These are phyloP conservation scores for Protomyctophum bolini DNA, from an alignment of 2,113 vertebrate species.

Conservation along the genomic window DNA sequence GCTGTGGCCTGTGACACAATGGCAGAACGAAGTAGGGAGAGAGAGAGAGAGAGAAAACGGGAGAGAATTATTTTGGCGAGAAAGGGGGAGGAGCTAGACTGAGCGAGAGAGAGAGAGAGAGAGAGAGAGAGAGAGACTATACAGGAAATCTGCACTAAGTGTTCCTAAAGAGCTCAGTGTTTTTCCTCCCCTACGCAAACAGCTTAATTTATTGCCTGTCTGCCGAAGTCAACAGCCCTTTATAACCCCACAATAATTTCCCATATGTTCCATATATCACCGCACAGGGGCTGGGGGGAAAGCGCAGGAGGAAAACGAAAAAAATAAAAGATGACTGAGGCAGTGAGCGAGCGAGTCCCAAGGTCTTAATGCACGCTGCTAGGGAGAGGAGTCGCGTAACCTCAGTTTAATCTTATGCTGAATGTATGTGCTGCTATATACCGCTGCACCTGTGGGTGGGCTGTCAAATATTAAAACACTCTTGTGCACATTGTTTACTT, in stretches of 20 bases:
- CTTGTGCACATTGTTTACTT: slow-evolving; percentile 71
- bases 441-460: slow-evolving; percentile 66
- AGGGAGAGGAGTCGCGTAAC: slow-evolving; percentile 49
- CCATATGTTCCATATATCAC: slow-evolving; percentile 80
- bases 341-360: slow-evolving; percentile 60
- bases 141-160: slow-evolving; percentile 71
- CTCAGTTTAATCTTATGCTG: slow-evolving; percentile 53
- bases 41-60: slow-evolving; percentile 36
- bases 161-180: slow-evolving; percentile 72
- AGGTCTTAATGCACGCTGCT: slow-evolving; percentile 24
- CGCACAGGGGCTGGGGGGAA: slow-evolving; percentile 54
- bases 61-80: slow-evolving; percentile 39
- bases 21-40: slow-evolving; percentile 31
- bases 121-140: slow-evolving; percentile 36
- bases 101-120: slow-evolving; percentile 30
- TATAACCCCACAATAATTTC: slow-evolving; percentile 79
- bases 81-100: slow-evolving; percentile 42
- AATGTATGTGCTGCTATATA: slow-evolving; percentile 61
- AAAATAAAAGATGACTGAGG: slow-evolving; percentile 55
- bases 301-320: slow-evolving; percentile 35
- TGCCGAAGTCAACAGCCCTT: slow-evolving; percentile 78
- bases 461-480: slow-evolving; percentile 73
- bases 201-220: slow-evolving; percentile 80
- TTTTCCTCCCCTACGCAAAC: slow-evolving; percentile 72
- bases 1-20: slow-evolving; percentile 59